A percentile compares a stretch with the other conserved stretches of the same genome.
Conservation (phyloP, 2,797 vertebrate species). For the Fratercula arctica region DNA sequence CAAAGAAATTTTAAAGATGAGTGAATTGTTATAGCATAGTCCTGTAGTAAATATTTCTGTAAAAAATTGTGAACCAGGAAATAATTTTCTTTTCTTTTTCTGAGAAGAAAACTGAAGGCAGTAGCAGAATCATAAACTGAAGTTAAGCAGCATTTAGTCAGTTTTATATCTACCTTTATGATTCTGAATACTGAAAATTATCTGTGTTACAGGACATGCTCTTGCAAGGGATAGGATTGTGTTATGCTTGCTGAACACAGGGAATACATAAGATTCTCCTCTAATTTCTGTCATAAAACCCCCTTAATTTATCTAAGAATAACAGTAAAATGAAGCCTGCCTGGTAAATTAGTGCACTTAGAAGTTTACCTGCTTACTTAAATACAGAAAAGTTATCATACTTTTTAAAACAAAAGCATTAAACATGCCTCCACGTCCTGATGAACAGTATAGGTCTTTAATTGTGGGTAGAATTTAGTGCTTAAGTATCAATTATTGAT, state of each 20-base stretch:
- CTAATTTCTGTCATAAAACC: not conserved
- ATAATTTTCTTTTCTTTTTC: not conserved
- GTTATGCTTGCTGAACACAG: not conserved
- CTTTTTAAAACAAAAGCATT: not conserved
- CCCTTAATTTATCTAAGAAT: not conserved
- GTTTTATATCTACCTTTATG: not conserved
- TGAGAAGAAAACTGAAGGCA: not conserved
- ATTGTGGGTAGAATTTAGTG: not conserved
- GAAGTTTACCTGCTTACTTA: not conserved
- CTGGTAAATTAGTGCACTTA: not conserved
- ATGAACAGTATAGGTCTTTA: not conserved
- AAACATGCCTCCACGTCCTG: not conserved
- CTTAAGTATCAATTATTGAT: not conserved
- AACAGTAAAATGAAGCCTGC: not conserved
- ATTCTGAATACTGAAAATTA: not conserved
- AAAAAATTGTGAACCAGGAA: not conserved
- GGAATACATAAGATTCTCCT: not conserved
- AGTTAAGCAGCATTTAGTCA: not conserved
- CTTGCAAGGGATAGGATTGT: not conserved
- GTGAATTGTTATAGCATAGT: not conserved
- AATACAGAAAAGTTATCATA: not conserved
- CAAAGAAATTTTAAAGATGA: not conserved
- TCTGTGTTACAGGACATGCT: not conserved
- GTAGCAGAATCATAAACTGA: not conserved
- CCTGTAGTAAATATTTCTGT: not conserved